Conservation (phyloP, 2,888 invertebrate species). For the Ennomos quercinarius region DNA sequence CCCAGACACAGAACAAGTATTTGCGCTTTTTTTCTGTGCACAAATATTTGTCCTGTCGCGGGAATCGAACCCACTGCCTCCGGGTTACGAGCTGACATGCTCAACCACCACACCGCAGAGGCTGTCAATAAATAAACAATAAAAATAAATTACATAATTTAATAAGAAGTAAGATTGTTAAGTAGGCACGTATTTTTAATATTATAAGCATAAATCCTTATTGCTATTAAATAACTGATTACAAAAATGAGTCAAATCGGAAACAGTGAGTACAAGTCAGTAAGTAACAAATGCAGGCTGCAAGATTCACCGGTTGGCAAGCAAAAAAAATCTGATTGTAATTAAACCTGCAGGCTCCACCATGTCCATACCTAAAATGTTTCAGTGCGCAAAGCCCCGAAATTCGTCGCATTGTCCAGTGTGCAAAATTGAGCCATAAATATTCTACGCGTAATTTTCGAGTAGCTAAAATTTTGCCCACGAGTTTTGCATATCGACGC, state of each 20-base stretch:
- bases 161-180: no score
- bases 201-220: no score
- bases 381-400: constrained; percentile 54
- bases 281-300: constrained; percentile 74
- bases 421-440: constrained; percentile 79
- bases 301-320: constrained; percentile 54
- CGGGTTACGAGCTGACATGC: no score
- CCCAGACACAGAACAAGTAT: no score
- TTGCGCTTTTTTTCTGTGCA: no score
- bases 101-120: no score
- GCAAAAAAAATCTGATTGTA: constrained; percentile 66
- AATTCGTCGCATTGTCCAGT: constrained; percentile 67
- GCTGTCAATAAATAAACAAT: no score
- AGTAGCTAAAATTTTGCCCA: constrained; percentile 50
- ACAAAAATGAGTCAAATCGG: constrained; percentile 6
- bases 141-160: no score
- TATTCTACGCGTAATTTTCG: constrained; percentile 76
- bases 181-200: no score
- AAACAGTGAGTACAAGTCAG: constrained; percentile 31
- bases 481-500: constrained; percentile 65
- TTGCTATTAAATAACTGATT: no score
- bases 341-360: constrained; percentile 70
- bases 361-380: constrained; percentile 63
- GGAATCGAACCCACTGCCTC: no score
- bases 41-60: no score